Evolutionary conservation across 2,888 invertebrate genomes (phyloP), one percentile per base, ranked within the genome.

Genomic region (Chrysolina haemoptera): DNA sequence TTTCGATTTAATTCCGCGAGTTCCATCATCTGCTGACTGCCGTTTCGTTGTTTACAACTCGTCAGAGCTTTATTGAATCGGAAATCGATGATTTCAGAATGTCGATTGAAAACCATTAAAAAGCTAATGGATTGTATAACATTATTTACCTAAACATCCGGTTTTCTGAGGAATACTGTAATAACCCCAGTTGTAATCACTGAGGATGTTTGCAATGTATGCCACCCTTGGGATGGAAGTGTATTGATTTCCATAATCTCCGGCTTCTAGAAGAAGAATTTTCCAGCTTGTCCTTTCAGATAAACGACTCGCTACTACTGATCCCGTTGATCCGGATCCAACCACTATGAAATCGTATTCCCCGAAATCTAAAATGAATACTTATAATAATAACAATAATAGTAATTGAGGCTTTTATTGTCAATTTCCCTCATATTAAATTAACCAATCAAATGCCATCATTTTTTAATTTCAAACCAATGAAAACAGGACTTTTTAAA

Each of bases 311-410:
- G 90, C 90, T 40, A 90, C 82, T 12, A 90, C 88, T 6, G 90
- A 87, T 3, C 90, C 90, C 5, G 90, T 87, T 0, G 89, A 86
- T 16, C 90, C 90, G 8, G 89, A 88, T 0, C 89, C 90, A 9
- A 89, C 87, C 12, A 90, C 82, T 68, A 89, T 87, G 71, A 89
- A 89, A 77, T 90, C 90, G 78, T 85, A 90, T 18, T 62, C 55
- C 11, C 76, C 79, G 63, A 66, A 72, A 69, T 74, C 79, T 79
- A 69, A 65, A 48, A 27, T 27, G 27, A 1, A 27, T 43, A 2
- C 1, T 1, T 2, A 43, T 43, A 12, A 43, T 14, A 43, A 43
- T 12, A 43, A 12, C 6, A 43, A n/a, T n/a, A n/a, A n/a, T n/a
- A n/a, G n/a, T n/a, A n/a, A n/a, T n/a, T n/a, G n/a, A n/a, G n/a